These are phyloP conservation scores for Hydrochoerus hydrochaeris DNA, from an alignment of 2,113 vertebrate genomes.

Conservation along the genomic window DNA sequence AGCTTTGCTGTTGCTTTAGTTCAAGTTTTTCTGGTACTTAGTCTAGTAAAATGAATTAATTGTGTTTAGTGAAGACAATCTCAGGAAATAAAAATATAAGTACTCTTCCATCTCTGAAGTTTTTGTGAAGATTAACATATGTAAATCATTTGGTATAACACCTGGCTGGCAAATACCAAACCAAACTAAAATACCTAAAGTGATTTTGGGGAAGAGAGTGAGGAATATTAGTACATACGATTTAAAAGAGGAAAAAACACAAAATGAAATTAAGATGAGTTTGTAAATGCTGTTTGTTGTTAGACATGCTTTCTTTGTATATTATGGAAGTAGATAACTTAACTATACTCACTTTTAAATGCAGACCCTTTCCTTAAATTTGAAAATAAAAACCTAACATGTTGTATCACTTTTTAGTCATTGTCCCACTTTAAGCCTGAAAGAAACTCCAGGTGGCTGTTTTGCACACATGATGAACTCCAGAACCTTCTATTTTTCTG, in stretches of 20 bases:
- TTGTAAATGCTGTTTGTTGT: not conserved
- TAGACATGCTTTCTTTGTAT: not conserved
- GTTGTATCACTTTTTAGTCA: not conserved
- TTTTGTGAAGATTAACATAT: not conserved
- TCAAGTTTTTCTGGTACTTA: not conserved
- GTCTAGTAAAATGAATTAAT: not conserved
- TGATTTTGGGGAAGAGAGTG: not conserved
- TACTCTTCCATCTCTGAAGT: not conserved
- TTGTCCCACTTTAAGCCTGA: not conserved
- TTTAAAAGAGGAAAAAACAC: not conserved
- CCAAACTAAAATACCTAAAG: slow-evolving; percentile 36
- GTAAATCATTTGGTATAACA: slow-evolving; percentile 7
- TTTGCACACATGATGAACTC: not conserved
- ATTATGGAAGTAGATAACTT: not conserved
- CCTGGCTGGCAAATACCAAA: not conserved
- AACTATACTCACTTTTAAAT: slow-evolving; percentile 23
- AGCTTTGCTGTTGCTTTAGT: not conserved
- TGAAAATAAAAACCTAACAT: not conserved
- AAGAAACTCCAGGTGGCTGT: not conserved
- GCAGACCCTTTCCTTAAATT: slow-evolving; percentile 33
- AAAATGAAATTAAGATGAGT: not conserved
- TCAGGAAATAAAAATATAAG: not conserved
- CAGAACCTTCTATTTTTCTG: not conserved
- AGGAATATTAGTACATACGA: not conserved
- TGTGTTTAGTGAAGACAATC: slow-evolving; percentile 41